Base-by-base conservation (phyloP, 2,113 vertebrate species). In the Neotragus pygmaeus region DNA sequence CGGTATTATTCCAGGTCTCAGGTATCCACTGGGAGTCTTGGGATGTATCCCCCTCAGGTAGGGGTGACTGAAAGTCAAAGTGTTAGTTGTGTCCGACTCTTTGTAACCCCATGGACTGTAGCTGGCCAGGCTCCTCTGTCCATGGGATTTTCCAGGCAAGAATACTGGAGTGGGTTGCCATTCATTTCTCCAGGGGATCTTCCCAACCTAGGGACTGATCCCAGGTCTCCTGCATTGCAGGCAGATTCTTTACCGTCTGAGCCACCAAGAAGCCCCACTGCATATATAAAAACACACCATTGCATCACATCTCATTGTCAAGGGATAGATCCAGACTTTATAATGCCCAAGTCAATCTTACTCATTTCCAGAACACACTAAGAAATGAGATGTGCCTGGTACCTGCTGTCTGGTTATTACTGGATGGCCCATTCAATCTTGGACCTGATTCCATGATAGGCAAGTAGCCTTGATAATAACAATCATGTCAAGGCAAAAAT, bases 281-380 rank as follows among this genome's bases (percentile, higher is more conserved):
- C 30, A 6, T 21, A 80, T 27, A 58, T 43, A 14, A n/a, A 94
- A 62, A 39, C 7, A 53, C 39, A 21, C 19, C 55, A 81, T 23
- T 17, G 11, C 28, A 9, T 49, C 47, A 33, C 45, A 33, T 51
- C 17, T 49, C 17, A 36, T 28, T 2, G 16, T 77, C 3, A 17
- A 12, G 17, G 58, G 6, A 30, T 0, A 30, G 75, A n/a, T 23
- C 7, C 19, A 82, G 33, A 70, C 49, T 58, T 58, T 5, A 9
- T 5, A 36, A 70, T 2, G 39, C 6, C 58, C 19, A 3, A 6
- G 36, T 64, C 47, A 57, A 23, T 70, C 88, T 70, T 73, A 39
- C 49, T 45, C 89, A 43, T 28, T 45, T 82, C 8, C 87, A 82
- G 47, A 96, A 97, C 92, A 62, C 95, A 95, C 88, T 92, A 91